Evolutionary conservation across 2,888 invertebrate species (phyloP), one percentile per base, ranked within the genome.

Genomic region (Aspidapion aeneum): DNA sequence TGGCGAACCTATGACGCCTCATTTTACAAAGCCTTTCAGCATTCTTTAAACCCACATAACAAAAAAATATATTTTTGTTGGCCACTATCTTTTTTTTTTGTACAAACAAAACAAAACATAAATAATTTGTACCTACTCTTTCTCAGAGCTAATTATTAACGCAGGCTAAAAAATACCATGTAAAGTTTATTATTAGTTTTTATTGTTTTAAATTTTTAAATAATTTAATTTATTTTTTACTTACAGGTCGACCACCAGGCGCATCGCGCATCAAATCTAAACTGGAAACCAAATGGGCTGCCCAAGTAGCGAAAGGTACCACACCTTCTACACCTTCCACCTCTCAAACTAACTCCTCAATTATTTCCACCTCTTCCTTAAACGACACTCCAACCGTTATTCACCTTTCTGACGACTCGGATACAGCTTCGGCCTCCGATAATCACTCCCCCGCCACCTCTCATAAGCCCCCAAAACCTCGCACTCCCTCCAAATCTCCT

Each of bases 221-320:
- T n/a, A n/a, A n/a, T n/a, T 35, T 35, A 35, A 7, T 61, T 20
- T 63, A 62, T 68, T 61, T 72, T 58, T 55, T 64, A 66, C 70
- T 70, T 72, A 65, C 73, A 84, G 84, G 84, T 72, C 78, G 85
- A 61, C 84, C 84, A 12, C 81, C 78, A 18, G 79, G 79, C 17
- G 64, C 64, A 58, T 74, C 79, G 2, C 78, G 77, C 66, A 69
- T 71, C 35, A 79, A 77, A 67, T 65, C 70, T 17, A 74, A 74
- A 61, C 67, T 78, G 49, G 75, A 78, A 68, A 70, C 74, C 2
- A 77, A 79, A 71, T 78, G 77, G 78, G 73, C 75, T 20, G 71
- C 74, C 54, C 73, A 76, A 66, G 71, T 76, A 55, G 74, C 75
- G 63, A 77, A 78, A 79, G 78, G 49, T 58, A 54, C 55, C 62